phyloP scores from a whole-genome alignment of 2,113 vertebrate species.

The Ascaphus truei region DNA sequence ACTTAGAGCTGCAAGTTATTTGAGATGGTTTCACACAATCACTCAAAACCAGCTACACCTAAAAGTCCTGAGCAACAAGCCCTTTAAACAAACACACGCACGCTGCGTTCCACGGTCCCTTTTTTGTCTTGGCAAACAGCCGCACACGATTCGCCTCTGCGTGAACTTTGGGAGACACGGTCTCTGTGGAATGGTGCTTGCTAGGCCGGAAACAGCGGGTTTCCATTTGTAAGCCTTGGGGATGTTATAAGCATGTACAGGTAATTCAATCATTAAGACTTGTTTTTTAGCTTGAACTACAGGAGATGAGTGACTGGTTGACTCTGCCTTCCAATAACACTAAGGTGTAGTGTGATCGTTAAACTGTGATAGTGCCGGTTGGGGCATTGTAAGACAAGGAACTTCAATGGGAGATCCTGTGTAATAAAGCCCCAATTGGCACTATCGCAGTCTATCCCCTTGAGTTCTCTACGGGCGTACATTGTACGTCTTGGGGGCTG shows the following conservation, averaged over 20 bases:
- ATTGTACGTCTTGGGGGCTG: too few relatives aligned
- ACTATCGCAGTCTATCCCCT: too few relatives aligned
- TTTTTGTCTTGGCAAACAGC: constrained; percentile 3
- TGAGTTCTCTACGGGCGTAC: too few relatives aligned
- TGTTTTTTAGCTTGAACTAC: background rate
- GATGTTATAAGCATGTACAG: background rate
- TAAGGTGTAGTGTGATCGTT: too few relatives aligned
- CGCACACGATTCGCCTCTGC: background rate
- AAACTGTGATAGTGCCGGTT: too few relatives aligned
- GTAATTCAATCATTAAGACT: background rate
- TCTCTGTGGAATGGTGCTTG: too few relatives aligned
- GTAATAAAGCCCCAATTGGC: too few relatives aligned
- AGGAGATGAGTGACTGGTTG: background rate
- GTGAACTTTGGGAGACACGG: background rate
- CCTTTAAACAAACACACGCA: background rate
- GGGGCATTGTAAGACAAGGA: too few relatives aligned
- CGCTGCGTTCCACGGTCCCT: background rate
- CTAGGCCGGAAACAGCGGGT: background rate
- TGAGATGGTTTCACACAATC: too few relatives aligned
- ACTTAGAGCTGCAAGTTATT: too few relatives aligned
- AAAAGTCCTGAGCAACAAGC: background rate
- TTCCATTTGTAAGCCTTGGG: background rate
- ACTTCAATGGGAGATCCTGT: too few relatives aligned
- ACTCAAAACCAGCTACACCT: background rate
- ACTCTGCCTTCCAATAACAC: background rate